Conservation (phyloP, 1,140 invertebrate genomes). For the Neoseiulus cucumeris region DNA sequence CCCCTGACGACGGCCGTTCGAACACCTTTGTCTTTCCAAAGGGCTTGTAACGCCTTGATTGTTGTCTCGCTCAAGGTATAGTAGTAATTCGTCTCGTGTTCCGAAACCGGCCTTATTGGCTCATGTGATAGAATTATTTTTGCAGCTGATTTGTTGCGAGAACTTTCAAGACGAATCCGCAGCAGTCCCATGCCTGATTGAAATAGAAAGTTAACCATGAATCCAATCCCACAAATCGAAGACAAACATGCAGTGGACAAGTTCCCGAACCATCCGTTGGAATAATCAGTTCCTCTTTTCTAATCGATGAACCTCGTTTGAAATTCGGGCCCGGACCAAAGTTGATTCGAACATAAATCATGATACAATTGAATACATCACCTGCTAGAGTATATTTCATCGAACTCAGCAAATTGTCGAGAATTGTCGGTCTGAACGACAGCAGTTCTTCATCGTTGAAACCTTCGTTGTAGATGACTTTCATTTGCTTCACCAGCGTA, state of each 20-base stretch:
- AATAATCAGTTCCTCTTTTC: too few species aligned
- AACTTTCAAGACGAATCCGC: conserved; percentile 38
- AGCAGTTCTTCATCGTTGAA: conserved; percentile 42
- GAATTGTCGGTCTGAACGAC: conserved; percentile 36
- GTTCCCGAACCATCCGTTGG: too few species aligned
- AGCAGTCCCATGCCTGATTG: conserved; percentile 37
- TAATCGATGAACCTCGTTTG: too few species aligned
- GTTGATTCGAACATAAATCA: not conserved
- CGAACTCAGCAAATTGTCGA: conserved; percentile 43
- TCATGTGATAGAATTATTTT: conserved; percentile 9
- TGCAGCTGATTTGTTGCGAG: conserved; percentile 34
- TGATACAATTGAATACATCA: not conserved
- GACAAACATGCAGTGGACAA: too few species aligned
- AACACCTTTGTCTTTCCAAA: conserved; percentile 35
- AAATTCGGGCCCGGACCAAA: too few species aligned
- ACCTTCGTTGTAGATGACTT: conserved; percentile 53
- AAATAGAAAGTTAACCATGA: not conserved
- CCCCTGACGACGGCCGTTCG: conserved; percentile 39
- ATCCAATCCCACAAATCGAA: too few species aligned
- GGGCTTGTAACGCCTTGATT: conserved; percentile 22
- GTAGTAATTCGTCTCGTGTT: conserved; percentile 11
- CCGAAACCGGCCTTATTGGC: conserved; percentile 14
- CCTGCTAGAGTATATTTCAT: conserved; percentile 45
- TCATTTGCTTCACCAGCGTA: conserved; percentile 49
- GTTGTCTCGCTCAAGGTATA: not conserved